A percentile compares a stretch with the other conserved stretches of the same genome.
phyloP scores from a whole-genome alignment of 1,140 invertebrate species.

The Thalassaphorura encarpata region DNA sequence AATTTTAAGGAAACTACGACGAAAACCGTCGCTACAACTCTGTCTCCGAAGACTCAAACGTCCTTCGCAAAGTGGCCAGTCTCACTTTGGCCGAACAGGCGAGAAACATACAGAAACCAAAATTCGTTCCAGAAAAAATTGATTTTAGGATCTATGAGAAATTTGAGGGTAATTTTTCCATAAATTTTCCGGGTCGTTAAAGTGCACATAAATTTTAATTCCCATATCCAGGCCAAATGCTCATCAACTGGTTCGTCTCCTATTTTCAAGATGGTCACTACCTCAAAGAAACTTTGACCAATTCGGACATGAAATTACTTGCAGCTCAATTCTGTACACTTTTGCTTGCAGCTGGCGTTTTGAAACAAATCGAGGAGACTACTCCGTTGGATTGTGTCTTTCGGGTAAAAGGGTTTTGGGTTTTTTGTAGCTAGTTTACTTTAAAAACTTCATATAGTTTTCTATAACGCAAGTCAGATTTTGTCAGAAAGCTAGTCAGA shows the following conservation, averaged over 20 bases:
- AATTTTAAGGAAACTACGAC: too few species aligned
- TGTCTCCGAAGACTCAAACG: conserved; percentile 50
- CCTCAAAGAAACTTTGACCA: conserved; percentile 48
- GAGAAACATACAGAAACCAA: conserved; percentile 51
- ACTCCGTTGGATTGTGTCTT: conserved; percentile 53
- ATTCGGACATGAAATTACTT: conserved; percentile 61
- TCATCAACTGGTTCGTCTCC: conserved; percentile 76
- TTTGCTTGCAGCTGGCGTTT: conserved; percentile 74
- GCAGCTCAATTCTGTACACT: conserved; percentile 74
- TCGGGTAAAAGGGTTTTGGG: conserved; percentile 68
- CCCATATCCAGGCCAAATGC: conserved; percentile 65
- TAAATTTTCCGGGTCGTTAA: background rate
- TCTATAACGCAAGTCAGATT: background rate
- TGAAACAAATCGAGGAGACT: conserved; percentile 60
- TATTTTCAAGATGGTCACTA: conserved; percentile 60
- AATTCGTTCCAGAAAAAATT: conserved; percentile 69
- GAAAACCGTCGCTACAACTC: conserved; percentile 39
- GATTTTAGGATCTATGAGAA: conserved; percentile 73
- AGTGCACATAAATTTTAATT: conserved; percentile 2
- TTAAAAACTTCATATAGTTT: background rate
- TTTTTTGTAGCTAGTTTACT: too few species aligned
- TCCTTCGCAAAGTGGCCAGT: conserved; percentile 70
- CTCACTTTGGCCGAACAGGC: conserved; percentile 53
- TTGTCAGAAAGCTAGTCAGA: too few species aligned
- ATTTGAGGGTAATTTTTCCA: conserved; percentile 63